These are phyloP conservation scores for Apostichopus leukothele DNA, from an alignment of 53 echinoderm and acorn worm genomes.

Conservation along the genomic window DNA sequence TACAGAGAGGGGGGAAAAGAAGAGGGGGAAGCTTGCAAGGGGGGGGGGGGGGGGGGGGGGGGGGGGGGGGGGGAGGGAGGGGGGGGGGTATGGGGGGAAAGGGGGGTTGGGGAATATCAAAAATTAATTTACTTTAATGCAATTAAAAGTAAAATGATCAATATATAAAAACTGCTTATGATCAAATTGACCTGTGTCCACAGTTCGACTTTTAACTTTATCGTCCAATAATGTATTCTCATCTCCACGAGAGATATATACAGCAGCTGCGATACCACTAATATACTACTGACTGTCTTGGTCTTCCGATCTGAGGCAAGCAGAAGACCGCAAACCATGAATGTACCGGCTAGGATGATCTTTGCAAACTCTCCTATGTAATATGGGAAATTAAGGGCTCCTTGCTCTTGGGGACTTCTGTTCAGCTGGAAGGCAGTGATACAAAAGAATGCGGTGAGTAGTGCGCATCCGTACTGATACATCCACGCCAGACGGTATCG, in stretches of 20 bases:
- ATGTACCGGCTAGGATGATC: conserved; percentile 2
- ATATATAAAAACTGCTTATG: conserved; percentile 14
- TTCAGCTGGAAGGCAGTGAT: conserved; percentile 36
- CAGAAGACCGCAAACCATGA: conserved; percentile 36
- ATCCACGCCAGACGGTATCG: conserved; percentile 25
- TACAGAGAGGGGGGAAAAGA: too few relatives aligned
- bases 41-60: too few relatives aligned
- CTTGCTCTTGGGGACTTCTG: conserved; percentile 16
- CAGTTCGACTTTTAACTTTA: background rate
- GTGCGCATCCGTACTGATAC: conserved; percentile 15
- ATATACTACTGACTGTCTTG: background rate
- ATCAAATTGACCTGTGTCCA: conserved; percentile 4
- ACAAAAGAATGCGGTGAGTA: conserved; percentile 34
- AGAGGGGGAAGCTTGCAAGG: too few relatives aligned
- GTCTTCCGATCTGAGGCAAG: conserved; percentile 18
- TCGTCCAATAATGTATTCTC: conserved; percentile 20
- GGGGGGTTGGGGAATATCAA: too few relatives aligned
- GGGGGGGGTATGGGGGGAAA: too few relatives aligned
- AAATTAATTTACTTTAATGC: background rate
- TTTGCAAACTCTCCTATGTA: conserved; percentile 23
- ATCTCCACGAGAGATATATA: conserved; percentile 16
- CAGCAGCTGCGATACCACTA: background rate
- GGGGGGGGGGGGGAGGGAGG: too few relatives aligned
- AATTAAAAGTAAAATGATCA: conserved; percentile 7
- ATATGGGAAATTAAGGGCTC: conserved; percentile 9